phyloP scores from a whole-genome alignment of 2,797 vertebrate species.

The Enteromius mattozi region DNA sequence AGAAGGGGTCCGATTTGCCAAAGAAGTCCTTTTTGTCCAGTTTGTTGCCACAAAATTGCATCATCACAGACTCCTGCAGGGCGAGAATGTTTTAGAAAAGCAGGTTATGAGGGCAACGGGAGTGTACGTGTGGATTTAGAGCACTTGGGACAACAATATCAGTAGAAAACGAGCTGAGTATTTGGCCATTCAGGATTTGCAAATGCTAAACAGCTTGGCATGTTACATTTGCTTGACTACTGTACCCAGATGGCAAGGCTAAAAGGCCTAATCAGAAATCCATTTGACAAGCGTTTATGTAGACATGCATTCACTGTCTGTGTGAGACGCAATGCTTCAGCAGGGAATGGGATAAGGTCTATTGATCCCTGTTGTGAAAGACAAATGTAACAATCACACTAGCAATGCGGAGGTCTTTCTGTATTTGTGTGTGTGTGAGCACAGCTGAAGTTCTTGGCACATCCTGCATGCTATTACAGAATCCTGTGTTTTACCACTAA shows the following conservation, averaged over 20 bases:
- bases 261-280: constrained; percentile 40
- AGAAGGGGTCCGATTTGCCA: constrained; percentile 92
- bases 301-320: constrained; percentile 24
- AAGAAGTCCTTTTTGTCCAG: constrained; percentile 97
- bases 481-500: constrained; percentile 23
- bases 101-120: constrained; percentile 42
- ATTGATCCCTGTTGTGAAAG: constrained; percentile 39
- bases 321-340: constrained; percentile 33
- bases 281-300: constrained; percentile 39
- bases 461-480: constrained; percentile 23
- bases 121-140: constrained; percentile 22
- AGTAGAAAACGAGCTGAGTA: neutral
- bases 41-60: constrained; percentile 95
- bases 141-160: constrained; percentile 10
- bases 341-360: constrained; percentile 43
- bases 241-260: constrained; percentile 46
- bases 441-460: constrained; percentile 46
- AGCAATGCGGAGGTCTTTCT: constrained; percentile 25
- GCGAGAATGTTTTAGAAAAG: constrained; percentile 40
- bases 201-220: constrained; percentile 43
- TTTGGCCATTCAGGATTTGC: constrained; percentile 23
- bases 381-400: constrained; percentile 40
- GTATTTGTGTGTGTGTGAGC: constrained; percentile 27
- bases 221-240: constrained; percentile 28
- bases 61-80: constrained; percentile 89